Conservation (phyloP, 2,797 vertebrate genomes). For the Nothura maculosa region DNA sequence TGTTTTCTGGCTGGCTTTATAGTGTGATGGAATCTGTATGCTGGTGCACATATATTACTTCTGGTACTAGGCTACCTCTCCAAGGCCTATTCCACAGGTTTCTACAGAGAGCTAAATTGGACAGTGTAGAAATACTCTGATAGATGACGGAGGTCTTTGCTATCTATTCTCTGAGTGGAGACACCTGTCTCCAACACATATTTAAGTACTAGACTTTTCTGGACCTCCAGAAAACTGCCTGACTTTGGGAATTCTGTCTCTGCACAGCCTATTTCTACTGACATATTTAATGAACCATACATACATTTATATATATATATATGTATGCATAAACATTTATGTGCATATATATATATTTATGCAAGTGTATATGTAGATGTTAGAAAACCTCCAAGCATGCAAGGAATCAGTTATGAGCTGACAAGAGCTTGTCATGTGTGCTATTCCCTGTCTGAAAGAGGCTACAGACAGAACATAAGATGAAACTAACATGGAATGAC, state of each 20-base stretch:
- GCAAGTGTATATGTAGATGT: fast-evolving
- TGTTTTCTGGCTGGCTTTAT: background rate
- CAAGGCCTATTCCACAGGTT: background rate
- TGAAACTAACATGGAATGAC: background rate
- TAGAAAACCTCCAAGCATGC: background rate
- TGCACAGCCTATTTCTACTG: background rate
- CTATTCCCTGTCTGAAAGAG: background rate
- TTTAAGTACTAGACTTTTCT: no score
- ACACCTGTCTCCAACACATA: background rate
- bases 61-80: background rate
- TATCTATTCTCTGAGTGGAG: background rate
- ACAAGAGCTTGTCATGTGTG: background rate
- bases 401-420: background rate
- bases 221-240: background rate
- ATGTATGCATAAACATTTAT: no score
- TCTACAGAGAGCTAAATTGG: background rate
- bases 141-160: background rate
- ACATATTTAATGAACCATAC: background rate
- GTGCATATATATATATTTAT: fast-evolving
- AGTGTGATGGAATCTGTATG: background rate
- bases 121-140: background rate
- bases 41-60: fast-evolving
- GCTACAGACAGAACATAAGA: background rate
- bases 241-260: background rate
- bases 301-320: background rate